These are phyloP conservation scores for Hypothenemus hampei DNA, from an alignment of 1,140 invertebrate genomes.

Conservation along the genomic window DNA sequence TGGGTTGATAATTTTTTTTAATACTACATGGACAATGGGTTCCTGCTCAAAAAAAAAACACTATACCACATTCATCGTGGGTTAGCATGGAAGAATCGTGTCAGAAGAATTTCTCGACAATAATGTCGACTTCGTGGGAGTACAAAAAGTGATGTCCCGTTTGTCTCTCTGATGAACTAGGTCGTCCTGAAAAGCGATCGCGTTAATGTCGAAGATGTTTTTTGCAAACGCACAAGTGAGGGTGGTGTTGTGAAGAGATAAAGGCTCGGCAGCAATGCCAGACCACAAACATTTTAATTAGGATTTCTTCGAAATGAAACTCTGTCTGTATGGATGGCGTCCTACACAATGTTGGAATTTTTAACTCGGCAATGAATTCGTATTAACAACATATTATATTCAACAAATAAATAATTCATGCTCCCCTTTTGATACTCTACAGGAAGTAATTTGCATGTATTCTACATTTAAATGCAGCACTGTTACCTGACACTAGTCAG, in stretches of 20 bases:
- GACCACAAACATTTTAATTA: no score
- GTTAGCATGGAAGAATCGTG: neutral
- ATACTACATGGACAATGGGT: neutral
- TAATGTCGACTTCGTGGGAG: slow-evolving; percentile 6
- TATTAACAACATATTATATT: slow-evolving; percentile 22
- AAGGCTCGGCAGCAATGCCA: no score
- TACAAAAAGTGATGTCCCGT: no score
- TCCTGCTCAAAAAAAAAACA: neutral
- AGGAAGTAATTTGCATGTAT: slow-evolving; percentile 31
- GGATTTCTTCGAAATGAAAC: neutral
- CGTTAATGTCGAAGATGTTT: no score
- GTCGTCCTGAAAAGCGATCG: no score
- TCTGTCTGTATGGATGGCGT: neutral
- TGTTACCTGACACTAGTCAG: slow-evolving; percentile 19
- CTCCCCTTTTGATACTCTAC: slow-evolving; percentile 11
- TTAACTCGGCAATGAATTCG: slow-evolving; percentile 4
- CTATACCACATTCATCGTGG: neutral
- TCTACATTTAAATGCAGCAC: slow-evolving; percentile 25
- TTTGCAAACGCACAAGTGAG: no score
- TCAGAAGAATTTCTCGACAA: slow-evolving; percentile 9
- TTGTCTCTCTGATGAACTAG: no score
- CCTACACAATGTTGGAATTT: slow-evolving; percentile 3
- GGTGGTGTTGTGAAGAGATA: no score
- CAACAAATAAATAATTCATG: slow-evolving; percentile 25
- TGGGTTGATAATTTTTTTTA: no score